Evolutionary conservation across 2,888 invertebrate species (phyloP).

Genomic region (Ditula angustiorana): DNA sequence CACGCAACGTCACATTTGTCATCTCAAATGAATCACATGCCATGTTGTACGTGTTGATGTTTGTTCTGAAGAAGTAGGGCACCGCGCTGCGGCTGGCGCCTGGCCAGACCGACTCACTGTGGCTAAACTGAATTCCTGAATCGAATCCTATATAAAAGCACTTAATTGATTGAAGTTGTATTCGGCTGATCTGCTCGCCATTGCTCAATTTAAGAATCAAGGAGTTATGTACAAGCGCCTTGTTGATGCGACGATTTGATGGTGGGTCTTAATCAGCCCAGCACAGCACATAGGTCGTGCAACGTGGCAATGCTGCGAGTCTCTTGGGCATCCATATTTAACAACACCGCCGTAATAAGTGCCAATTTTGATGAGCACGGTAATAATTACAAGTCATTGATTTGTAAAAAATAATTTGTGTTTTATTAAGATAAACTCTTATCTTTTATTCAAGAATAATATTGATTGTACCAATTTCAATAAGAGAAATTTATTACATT

Average conservation of each 20-base stretch:
- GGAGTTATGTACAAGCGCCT: no score
- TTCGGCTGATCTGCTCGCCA: not conserved
- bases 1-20: conserved; percentile 30
- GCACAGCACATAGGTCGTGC: no score
- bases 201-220: not conserved
- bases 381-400: no score
- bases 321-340: no score
- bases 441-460: no score
- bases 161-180: conserved; percentile 13
- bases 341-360: no score
- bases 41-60: conserved; percentile 13
- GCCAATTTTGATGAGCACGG: no score
- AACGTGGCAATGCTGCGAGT: no score
- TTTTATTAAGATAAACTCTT: no score
- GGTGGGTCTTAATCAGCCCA: no score
- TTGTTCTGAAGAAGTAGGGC: conserved; percentile 15
- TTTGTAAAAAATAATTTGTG: no score
- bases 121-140: conserved; percentile 13
- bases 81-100: conserved; percentile 8
- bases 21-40: conserved; percentile 20
- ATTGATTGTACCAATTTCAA: not conserved
- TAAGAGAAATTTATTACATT: not conserved
- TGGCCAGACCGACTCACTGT: conserved; percentile 18
- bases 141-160: conserved; percentile 27
- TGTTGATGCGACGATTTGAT: no score